phyloP scores from a whole-genome alignment of 2,113 vertebrate genomes.

The Python bivittatus region DNA sequence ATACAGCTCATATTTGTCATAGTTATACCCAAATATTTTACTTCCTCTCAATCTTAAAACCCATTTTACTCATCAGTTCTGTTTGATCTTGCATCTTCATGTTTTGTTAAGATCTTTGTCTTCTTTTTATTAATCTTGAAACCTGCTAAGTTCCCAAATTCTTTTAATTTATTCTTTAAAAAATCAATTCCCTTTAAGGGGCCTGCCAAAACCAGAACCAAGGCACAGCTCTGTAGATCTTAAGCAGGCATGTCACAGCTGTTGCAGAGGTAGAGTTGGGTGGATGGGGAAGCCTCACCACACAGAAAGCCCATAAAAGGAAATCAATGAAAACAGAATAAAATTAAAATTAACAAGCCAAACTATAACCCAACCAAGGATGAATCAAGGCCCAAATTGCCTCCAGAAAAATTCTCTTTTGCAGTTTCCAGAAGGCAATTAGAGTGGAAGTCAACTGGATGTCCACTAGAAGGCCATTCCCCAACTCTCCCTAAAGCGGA shows the following conservation, averaged over 20 bases:
- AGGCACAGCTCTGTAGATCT: neutral
- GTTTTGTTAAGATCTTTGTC: too few relatives aligned
- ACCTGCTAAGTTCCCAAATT: too few relatives aligned
- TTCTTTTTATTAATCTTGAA: too few relatives aligned
- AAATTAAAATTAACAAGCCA: neutral
- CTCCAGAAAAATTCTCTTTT: neutral
- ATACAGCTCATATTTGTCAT: too few relatives aligned
- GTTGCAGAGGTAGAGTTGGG: neutral
- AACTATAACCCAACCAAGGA: neutral
- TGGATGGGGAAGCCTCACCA: neutral
- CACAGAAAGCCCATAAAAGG: neutral
- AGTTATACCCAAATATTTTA: too few relatives aligned
- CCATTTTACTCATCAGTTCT: too few relatives aligned
- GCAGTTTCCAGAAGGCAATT: neutral
- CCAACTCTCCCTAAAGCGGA: neutral
- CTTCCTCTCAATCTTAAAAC: too few relatives aligned
- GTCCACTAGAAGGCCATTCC: neutral
- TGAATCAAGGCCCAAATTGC: neutral
- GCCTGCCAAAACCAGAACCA: too few relatives aligned
- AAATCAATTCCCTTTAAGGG: too few relatives aligned
- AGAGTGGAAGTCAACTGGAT: neutral
- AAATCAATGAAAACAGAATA: neutral
- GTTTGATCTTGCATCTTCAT: too few relatives aligned
- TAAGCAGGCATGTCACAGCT: neutral
- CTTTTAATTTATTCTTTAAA: too few relatives aligned